A percentile compares a stretch with the other conserved stretches of the same genome.
phyloP scores from a whole-genome alignment of 1,140 invertebrate species.

The Neodiprion virginianus region DNA sequence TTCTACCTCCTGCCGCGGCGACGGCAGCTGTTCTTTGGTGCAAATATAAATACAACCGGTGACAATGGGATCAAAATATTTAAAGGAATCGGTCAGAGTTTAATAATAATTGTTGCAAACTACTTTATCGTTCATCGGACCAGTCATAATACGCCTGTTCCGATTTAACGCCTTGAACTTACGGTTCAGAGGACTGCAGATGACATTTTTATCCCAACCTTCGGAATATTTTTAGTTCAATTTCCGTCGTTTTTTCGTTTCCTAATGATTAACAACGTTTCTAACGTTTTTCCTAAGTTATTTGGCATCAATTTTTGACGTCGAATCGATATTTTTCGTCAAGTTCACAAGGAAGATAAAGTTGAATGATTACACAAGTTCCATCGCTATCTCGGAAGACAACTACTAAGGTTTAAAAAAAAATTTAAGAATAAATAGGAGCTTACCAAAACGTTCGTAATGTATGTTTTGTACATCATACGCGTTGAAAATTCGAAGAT shows the following conservation, averaged over 20 bases:
- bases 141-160: background rate
- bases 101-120: slow-evolving; percentile 49
- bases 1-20: slow-evolving; percentile 30
- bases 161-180: background rate
- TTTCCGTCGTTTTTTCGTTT: background rate
- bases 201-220: no score
- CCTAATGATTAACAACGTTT: background rate
- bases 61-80: slow-evolving; percentile 37
- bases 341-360: background rate
- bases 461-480: no score
- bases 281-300: background rate
- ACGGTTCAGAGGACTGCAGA: no score
- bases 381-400: no score
- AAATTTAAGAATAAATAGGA: no score
- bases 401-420: no score
- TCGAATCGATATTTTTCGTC: background rate
- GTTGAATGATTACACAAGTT: no score
- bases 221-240: no score
- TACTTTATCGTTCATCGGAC: slow-evolving; percentile 44
- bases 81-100: slow-evolving; percentile 38
- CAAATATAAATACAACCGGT: slow-evolving; percentile 30
- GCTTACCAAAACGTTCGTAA: no score
- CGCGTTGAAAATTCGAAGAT: background rate
- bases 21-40: slow-evolving; percentile 41
- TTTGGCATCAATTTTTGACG: background rate